Conservation (phyloP, 2,888 invertebrate species). For the Thalpophila matura region DNA sequence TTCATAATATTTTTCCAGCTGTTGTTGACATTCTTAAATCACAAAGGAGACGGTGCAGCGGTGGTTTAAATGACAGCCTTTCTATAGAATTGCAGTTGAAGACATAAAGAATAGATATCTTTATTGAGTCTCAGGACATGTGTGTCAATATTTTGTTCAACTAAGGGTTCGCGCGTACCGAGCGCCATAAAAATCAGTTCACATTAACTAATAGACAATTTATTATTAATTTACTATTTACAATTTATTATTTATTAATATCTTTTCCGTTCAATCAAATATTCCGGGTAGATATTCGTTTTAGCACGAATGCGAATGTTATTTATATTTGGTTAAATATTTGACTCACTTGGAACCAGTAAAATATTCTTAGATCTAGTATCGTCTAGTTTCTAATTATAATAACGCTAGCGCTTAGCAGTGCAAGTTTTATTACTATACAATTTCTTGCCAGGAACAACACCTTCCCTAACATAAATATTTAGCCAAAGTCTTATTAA, state of each 20-base stretch:
- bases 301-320: constrained; percentile 35
- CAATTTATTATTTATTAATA: constrained; percentile 12
- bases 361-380: constrained; percentile 57
- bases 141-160: constrained; percentile 44
- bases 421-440: background rate
- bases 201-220: constrained; percentile 14
- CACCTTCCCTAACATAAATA: background rate
- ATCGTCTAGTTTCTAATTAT: constrained; percentile 47
- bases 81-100: constrained; percentile 33
- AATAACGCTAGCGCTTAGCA: background rate
- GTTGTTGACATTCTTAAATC: constrained; percentile 29
- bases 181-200: background rate
- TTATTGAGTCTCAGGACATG: constrained; percentile 21
- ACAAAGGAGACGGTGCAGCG: constrained; percentile 21
- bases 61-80: constrained; percentile 20
- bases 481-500: constrained; percentile 28
- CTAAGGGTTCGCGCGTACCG: background rate
- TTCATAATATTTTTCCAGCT: constrained; percentile 39
- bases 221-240: too few relatives aligned
- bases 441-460: constrained; percentile 5
- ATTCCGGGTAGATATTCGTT: constrained; percentile 11
- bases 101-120: constrained; percentile 3
- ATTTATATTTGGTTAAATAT: constrained; percentile 62
- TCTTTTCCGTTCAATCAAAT: constrained; percentile 12
- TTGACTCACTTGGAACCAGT: constrained; percentile 53